A percentile compares a stretch with the other conserved stretches of the same genome.
These are phyloP conservation scores for Mesorhabditis belari DNA, from an alignment of 2,888 invertebrate genomes.

Conservation along the genomic window DNA sequence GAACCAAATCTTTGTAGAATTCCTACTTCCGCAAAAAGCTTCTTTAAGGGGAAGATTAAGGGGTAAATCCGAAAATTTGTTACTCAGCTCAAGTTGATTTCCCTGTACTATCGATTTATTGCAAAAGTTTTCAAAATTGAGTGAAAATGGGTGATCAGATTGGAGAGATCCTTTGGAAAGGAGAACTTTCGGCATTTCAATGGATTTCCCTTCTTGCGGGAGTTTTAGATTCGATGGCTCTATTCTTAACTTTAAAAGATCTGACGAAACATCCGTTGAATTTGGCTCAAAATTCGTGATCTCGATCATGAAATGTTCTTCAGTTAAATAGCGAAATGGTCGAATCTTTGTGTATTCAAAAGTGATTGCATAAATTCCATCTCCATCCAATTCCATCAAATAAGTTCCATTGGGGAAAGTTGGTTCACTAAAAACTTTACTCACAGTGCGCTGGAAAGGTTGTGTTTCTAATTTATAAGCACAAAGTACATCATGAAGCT, in stretches of 20 bases:
- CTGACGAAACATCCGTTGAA: neutral
- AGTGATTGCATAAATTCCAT: constrained; percentile 41
- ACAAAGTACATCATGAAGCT: too few relatives aligned
- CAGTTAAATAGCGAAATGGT: constrained; percentile 33
- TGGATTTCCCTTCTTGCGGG: neutral
- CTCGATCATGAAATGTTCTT: constrained; percentile 31
- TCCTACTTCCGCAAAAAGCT: neutral
- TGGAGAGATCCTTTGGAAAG: constrained; percentile 11
- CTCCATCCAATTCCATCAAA: constrained; percentile 35
- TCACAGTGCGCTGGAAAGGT: too few relatives aligned
- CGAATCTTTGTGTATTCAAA: constrained; percentile 45
- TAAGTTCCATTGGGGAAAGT: constrained; percentile 29
- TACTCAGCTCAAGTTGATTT: neutral
- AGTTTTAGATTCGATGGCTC: constrained; percentile 6
- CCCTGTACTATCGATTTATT: constrained; percentile 7
- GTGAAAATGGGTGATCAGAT: constrained; percentile 17
- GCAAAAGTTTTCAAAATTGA: constrained; percentile 44
- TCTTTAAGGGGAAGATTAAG: neutral
- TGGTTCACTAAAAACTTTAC: constrained; percentile 23
- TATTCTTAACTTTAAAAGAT: neutral
- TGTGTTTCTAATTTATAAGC: too few relatives aligned
- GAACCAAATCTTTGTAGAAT: neutral
- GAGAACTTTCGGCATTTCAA: constrained; percentile 14
- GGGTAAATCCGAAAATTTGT: neutral
- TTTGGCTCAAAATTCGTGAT: constrained; percentile 4